Evolutionary conservation across 2,797 vertebrate species (phyloP).

Genomic region (Enteromius thamalakanensis): DNA sequence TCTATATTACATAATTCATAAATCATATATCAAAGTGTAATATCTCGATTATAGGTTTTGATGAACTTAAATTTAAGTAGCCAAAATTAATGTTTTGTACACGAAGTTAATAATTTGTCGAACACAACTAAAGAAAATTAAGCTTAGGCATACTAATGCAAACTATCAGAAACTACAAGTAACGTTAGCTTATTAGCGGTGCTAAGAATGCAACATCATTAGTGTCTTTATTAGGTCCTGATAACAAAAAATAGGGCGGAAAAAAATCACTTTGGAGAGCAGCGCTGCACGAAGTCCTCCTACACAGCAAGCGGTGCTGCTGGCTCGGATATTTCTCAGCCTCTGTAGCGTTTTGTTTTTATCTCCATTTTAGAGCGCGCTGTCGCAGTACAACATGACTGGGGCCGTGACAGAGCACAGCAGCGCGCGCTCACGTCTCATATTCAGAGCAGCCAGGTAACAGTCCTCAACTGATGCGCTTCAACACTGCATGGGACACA

Average conservation of each 20-base stretch:
- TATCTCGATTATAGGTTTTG: neutral
- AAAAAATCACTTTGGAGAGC: neutral
- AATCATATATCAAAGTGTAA: neutral
- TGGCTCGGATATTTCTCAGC: constrained; percentile 62
- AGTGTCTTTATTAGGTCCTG: neutral
- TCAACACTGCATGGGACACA: constrained; percentile 63
- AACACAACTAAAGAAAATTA: neutral
- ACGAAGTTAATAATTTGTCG: neutral
- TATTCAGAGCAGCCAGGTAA: constrained; percentile 71
- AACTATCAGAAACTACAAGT: neutral
- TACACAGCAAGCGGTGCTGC: constrained; percentile 78
- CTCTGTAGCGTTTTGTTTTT: constrained; percentile 60
- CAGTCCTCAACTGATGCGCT: constrained; percentile 66
- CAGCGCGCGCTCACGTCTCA: constrained; percentile 61
- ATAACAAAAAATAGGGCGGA: no score
- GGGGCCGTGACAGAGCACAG: constrained; percentile 63
- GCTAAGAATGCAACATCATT: neutral
- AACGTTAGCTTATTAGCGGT: neutral
- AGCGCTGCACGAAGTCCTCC: constrained; percentile 74
- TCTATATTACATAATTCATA: neutral
- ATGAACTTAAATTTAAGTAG: neutral
- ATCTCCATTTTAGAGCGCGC: constrained; percentile 72
- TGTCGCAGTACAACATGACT: constrained; percentile 69
- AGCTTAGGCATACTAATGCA: neutral
- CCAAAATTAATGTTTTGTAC: neutral